Conservation (phyloP, 2,888 invertebrate genomes). For the Scelioninae gen. 2 region DNA sequence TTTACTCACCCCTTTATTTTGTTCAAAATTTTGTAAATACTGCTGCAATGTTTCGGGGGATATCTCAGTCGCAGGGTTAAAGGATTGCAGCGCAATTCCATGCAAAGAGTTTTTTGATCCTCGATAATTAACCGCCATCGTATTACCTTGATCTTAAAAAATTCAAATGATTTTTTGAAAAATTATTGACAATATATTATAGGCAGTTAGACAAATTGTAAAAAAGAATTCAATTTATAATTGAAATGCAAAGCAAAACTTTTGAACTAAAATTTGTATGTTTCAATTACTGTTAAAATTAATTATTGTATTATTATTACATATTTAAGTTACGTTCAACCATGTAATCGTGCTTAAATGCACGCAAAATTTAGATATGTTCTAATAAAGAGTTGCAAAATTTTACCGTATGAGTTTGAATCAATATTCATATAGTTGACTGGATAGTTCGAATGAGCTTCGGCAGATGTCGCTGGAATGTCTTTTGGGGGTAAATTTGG, state of each 20-base stretch:
- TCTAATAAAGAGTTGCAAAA: too few species aligned
- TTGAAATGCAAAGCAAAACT: too few species aligned
- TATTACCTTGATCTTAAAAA: conserved; percentile 57
- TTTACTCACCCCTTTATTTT: conserved; percentile 70
- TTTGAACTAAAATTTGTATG: too few species aligned
- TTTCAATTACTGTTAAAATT: too few species aligned
- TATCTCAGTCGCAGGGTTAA: conserved; percentile 60
- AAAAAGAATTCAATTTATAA: too few species aligned
- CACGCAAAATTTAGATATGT: too few species aligned
- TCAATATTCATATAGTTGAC: conserved; percentile 46
- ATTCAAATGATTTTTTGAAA: neutral
- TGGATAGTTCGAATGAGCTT: conserved; percentile 45
- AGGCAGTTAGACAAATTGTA: too few species aligned
- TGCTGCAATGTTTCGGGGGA: conserved; percentile 70
- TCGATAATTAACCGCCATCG: conserved; percentile 41
- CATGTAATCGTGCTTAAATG: too few species aligned
- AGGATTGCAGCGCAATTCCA: conserved; percentile 53
- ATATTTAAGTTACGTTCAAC: too few species aligned
- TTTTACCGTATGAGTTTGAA: conserved; percentile 43
- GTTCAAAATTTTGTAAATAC: conserved; percentile 67
- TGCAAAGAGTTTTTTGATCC: conserved; percentile 59
- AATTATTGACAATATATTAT: too few species aligned
- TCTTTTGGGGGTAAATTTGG: conserved; percentile 64
- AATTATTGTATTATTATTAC: too few species aligned
- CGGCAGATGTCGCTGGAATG: conserved; percentile 41